Percentiles rank a stretch among this genome's conserved stretches.
Conservation (phyloP, 1,140 invertebrate genomes). For the Ericerus pela region DNA sequence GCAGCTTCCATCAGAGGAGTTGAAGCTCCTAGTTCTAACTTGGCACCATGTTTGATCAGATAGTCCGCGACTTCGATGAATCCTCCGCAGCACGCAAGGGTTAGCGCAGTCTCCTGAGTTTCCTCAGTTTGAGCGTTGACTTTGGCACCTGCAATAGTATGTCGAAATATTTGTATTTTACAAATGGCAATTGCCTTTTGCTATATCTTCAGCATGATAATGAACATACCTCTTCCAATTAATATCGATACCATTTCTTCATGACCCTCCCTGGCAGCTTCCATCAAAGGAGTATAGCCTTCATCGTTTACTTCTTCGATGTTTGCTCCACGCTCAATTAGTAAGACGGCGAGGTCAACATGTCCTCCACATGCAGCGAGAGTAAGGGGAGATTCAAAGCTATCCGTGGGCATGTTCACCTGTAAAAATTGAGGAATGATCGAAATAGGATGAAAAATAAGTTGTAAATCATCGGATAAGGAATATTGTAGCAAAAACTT, state of each 20-base stretch:
- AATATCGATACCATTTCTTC: slow-evolving; percentile 95
- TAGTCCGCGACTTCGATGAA: slow-evolving; percentile 96
- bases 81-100: slow-evolving; percentile 91
- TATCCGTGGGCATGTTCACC: slow-evolving; percentile 98
- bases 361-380: slow-evolving; percentile 96
- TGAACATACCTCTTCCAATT: slow-evolving; percentile 58
- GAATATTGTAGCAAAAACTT: too few relatives aligned
- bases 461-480: too few relatives aligned
- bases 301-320: slow-evolving; percentile 99
- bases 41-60: slow-evolving; percentile 85
- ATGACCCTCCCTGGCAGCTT: slow-evolving; percentile 94
- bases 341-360: slow-evolving; percentile 83
- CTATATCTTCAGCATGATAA: neutral
- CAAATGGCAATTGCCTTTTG: too few relatives aligned
- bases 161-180: too few relatives aligned
- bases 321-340: slow-evolving; percentile 92
- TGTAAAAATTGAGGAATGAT: too few relatives aligned
- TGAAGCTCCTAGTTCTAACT: slow-evolving; percentile 88
- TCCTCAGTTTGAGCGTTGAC: slow-evolving; percentile 98
- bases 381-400: slow-evolving; percentile 96
- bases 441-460: too few relatives aligned
- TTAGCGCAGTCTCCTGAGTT: slow-evolving; percentile 94
- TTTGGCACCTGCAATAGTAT: slow-evolving; percentile 54
- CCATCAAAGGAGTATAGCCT: slow-evolving; percentile 99
- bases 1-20: slow-evolving; percentile 97